Conservation (phyloP, 2,797 vertebrate species). For the Rousettus madagascariensis region DNA sequence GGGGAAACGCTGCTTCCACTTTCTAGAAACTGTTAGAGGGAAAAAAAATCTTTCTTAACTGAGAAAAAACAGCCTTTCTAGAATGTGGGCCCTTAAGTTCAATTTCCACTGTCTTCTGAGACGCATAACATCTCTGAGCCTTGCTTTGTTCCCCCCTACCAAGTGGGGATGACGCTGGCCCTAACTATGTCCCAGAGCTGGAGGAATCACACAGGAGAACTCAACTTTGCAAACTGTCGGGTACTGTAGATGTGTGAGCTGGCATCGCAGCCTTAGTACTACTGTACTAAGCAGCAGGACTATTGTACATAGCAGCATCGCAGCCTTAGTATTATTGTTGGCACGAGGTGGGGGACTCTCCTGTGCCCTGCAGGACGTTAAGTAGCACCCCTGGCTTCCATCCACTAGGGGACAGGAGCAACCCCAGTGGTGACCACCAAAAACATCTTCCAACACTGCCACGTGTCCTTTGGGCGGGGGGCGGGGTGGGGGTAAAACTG, state of each 20-base stretch:
- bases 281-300: no score
- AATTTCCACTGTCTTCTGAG: not conserved
- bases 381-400: not conserved
- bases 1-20: not conserved
- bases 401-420: not conserved
- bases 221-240: not conserved
- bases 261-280: not conserved
- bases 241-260: not conserved
- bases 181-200: not conserved
- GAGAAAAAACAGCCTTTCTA: not conserved
- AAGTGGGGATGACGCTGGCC: not conserved
- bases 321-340: accelerated
- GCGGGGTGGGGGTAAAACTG: not conserved
- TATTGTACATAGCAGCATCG: no score
- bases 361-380: no score
- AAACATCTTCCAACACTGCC: not conserved
- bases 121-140: not conserved
- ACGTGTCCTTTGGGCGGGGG: not conserved
- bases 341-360: no score
- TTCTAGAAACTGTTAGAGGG: not conserved
- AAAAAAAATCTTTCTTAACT: not conserved
- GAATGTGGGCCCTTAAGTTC: not conserved
- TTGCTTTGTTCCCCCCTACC: not conserved
- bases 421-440: not conserved
- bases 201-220: not conserved